A percentile compares a stretch with the other conserved stretches of the same genome.
phyloP scores from a whole-genome alignment of 2,797 vertebrate genomes.

The Spondyliosoma cantharus region DNA sequence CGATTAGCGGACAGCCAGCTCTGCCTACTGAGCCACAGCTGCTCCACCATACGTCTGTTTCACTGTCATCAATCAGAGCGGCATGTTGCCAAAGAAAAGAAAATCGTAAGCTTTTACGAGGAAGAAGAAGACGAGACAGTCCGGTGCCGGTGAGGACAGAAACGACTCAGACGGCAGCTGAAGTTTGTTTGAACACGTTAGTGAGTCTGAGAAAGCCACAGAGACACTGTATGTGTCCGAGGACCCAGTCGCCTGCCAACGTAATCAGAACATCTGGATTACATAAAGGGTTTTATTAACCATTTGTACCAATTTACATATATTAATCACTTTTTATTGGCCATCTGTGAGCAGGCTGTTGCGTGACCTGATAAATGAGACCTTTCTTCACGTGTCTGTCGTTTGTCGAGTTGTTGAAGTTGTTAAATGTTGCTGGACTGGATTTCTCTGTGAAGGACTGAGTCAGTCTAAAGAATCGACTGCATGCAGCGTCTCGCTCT shows the following conservation, averaged over 20 bases:
- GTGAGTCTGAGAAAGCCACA: not conserved
- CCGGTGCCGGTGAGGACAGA: not conserved
- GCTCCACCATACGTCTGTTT: constrained; percentile 16
- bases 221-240: not conserved
- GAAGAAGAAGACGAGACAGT: not conserved
- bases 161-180: not conserved
- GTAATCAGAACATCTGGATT: not conserved
- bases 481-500: too few species aligned
- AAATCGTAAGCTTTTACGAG: not conserved
- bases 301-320: too few species aligned
- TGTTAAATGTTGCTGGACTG: too few species aligned
- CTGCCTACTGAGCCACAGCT: constrained; percentile 25
- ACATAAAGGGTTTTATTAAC: not conserved
- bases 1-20: not conserved
- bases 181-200: not conserved
- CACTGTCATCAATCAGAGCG: constrained; percentile 23
- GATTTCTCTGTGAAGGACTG: too few species aligned
- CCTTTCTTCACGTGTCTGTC: too few species aligned
- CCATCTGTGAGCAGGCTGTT: too few species aligned
- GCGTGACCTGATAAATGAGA: too few species aligned
- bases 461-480: too few species aligned
- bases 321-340: too few species aligned
- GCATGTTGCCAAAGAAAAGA: not conserved
- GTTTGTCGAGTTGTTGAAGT: too few species aligned
- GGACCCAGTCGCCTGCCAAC: not conserved